phyloP scores from a whole-genome alignment of 2,113 vertebrate species.

The Myrmecophaga tridactyla region DNA sequence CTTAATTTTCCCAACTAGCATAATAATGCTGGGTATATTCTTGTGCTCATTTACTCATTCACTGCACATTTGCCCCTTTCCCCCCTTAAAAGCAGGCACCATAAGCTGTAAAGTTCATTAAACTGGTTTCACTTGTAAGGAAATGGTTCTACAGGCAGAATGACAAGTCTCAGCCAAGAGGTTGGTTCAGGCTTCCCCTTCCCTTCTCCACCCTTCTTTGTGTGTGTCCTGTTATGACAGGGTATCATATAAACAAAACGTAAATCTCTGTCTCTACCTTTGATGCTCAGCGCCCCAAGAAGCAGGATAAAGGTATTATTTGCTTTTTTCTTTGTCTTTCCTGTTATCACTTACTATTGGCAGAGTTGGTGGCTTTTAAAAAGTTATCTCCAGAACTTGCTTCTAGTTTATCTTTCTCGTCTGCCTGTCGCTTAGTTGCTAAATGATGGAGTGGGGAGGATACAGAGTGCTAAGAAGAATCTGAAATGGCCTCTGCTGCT shows the following conservation, averaged over 20 bases:
- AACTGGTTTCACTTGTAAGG: background rate
- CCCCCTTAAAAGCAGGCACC: background rate
- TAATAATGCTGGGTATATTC: background rate
- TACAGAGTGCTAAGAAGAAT: background rate
- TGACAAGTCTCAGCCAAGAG: background rate
- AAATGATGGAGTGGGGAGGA: background rate
- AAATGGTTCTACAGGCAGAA: background rate
- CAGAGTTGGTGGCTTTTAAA: background rate
- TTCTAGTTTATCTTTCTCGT: constrained; percentile 25
- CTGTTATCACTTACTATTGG: background rate
- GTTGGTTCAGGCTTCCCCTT: background rate
- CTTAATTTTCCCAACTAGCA: background rate
- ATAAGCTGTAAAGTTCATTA: background rate
- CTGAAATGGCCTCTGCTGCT: background rate
- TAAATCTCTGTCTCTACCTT: background rate
- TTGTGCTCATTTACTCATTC: background rate
- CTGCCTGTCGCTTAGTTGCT: background rate
- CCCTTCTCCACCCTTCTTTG: background rate
- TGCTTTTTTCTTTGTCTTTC: background rate
- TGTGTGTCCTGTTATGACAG: background rate
- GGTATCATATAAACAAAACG: background rate
- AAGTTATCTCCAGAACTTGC: background rate
- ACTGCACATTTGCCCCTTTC: background rate
- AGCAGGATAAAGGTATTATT: background rate
- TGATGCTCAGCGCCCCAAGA: background rate